Conservation (phyloP, 2,797 vertebrate genomes). For the Discoglossus pictus region DNA sequence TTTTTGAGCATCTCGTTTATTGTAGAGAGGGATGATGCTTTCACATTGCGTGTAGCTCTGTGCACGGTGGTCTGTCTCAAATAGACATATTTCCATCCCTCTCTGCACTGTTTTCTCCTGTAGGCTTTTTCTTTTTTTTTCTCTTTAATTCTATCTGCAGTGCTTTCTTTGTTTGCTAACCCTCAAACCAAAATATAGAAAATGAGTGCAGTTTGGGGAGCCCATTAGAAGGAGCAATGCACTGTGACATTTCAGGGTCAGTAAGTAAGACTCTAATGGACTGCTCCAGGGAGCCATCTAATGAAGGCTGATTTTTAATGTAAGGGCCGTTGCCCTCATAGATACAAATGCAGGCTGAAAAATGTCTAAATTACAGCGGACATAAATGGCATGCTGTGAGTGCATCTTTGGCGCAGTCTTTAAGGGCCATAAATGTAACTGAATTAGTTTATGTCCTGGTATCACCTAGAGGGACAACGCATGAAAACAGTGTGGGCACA, state of each 20-base stretch:
- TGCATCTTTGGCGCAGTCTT: constrained; percentile 51
- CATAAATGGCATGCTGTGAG: constrained; percentile 55
- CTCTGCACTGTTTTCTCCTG: neutral
- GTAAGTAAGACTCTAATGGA: constrained; percentile 53
- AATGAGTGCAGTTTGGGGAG: constrained; percentile 54
- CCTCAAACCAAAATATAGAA: constrained; percentile 31
- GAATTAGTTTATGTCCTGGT: constrained; percentile 46
- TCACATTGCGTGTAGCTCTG: neutral
- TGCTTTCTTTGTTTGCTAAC: constrained; percentile 56
- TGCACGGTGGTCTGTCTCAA: neutral
- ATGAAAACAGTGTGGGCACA: constrained; percentile 36
- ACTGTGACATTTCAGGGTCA: constrained; percentile 48
- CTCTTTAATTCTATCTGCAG: constrained; percentile 29
- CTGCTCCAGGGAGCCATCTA: constrained; percentile 56
- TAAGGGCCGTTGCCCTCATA: constrained; percentile 58
- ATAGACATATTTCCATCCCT: neutral
- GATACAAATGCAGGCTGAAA: constrained; percentile 63
- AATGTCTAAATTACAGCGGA: constrained; percentile 62
- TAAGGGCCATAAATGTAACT: constrained; percentile 54
- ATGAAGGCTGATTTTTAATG: constrained; percentile 61
- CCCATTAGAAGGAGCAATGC: constrained; percentile 57
- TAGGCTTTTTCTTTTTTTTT: neutral
- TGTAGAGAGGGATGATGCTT: neutral
- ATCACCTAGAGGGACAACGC: constrained; percentile 48
- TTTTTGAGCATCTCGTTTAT: neutral